Evolutionary conservation across 2,113 vertebrate species (phyloP).

Genomic region (Microtus pennsylvanicus): DNA sequence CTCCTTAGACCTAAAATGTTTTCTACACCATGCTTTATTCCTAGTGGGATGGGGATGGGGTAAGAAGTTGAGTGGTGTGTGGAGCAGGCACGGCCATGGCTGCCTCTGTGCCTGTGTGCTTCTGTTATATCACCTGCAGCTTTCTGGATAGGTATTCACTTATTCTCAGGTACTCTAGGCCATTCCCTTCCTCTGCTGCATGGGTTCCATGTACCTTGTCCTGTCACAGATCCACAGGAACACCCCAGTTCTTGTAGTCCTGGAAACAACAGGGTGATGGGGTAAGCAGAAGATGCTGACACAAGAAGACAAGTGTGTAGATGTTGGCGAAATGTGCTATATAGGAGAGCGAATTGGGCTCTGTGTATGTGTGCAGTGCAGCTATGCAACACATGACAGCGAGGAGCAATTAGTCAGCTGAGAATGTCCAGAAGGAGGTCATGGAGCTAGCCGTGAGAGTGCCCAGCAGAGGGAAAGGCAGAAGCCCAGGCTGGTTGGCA

Average conservation of each 20-base stretch:
- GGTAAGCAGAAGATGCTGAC: not conserved
- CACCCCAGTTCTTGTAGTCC: not conserved
- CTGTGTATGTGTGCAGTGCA: not conserved
- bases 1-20: not conserved
- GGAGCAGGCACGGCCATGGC: not conserved
- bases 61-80: not conserved
- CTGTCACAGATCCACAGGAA: not conserved
- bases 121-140: not conserved
- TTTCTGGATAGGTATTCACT: not conserved
- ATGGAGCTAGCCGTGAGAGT: not conserved
- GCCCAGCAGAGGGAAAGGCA: not conserved
- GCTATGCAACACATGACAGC: not conserved
- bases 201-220: not conserved
- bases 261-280: not conserved
- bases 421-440: not conserved
- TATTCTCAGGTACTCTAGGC: not conserved
- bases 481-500: not conserved
- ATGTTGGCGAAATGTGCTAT: not conserved
- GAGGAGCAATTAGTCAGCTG: not conserved
- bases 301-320: accelerated
- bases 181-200: not conserved
- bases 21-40: not conserved
- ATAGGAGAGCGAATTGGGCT: not conserved
- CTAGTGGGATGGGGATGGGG: not conserved
- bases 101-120: not conserved